phyloP scores from a whole-genome alignment of 1,140 invertebrate genomes.

The Littorina saxatilis region DNA sequence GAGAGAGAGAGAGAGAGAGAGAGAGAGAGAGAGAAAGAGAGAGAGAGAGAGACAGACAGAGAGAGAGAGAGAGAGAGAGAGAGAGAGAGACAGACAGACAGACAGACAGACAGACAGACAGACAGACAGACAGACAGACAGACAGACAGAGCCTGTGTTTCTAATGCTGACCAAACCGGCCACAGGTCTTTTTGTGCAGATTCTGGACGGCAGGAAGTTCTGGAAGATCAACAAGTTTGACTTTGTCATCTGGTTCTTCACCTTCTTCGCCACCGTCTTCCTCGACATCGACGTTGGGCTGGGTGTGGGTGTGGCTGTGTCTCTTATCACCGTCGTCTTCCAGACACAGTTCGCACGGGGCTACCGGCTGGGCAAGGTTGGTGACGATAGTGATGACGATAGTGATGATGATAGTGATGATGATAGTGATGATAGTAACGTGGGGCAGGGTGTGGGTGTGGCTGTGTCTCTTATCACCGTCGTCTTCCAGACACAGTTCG shows the following conservation, averaged over 20 bases:
- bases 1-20: too few species aligned
- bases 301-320: conserved; percentile 68
- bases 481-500: conserved; percentile 70
- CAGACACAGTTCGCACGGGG: conserved; percentile 69
- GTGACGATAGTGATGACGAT: too few species aligned
- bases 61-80: too few species aligned
- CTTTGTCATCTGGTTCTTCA: conserved; percentile 72
- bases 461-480: conserved; percentile 68
- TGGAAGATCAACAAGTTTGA: conserved; percentile 72
- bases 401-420: too few species aligned
- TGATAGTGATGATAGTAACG: conserved; percentile 71
- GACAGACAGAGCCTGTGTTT: too few species aligned
- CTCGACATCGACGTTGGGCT: conserved; percentile 71
- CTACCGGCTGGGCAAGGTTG: conserved; percentile 61
- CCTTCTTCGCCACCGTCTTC: conserved; percentile 69
- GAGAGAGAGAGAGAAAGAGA: too few species aligned
- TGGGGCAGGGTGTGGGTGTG: conserved; percentile 71
- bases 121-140: too few species aligned
- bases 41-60: too few species aligned
- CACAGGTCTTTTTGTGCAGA: conserved; percentile 67
- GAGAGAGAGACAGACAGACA: too few species aligned
- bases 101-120: too few species aligned
- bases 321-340: conserved; percentile 70
- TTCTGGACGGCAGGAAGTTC: conserved; percentile 65
- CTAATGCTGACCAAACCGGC: too few species aligned